Evolutionary conservation across 2,888 invertebrate species (phyloP), one percentile per base, ranked within the genome.

Genomic region (Polydrusus cervinus): DNA sequence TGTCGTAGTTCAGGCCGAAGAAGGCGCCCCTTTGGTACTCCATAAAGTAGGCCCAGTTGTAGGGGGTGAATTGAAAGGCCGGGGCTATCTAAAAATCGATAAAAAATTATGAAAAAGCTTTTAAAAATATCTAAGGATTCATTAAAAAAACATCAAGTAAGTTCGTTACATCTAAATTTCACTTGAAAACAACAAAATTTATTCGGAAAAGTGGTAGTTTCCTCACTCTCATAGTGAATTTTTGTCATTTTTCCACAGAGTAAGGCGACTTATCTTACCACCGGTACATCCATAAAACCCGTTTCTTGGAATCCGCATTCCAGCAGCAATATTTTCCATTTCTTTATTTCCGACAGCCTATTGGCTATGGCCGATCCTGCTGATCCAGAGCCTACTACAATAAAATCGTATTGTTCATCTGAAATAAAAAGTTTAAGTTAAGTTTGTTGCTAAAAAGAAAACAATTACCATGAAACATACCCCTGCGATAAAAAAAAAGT

Each of bases 341-440:
- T 66, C 0, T 84, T 81, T 47, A 85, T 82, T 79, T 90, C 90
- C 55, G 89, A 89, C 10, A 90, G 83, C 60, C 90, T 83, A 75
- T 87, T 86, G 0, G 89, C 90, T 51, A 90, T 82, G 6, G 89
- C 88, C 7, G 89, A 87, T 0, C 90, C 90, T 5, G 89, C 86
- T 0, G 88, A 85, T 13, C 89, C 89, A 6, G 88, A 87, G 0
- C 89, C 89, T 7, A 89, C 86, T 34, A 89, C 83, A 66, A 89
- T 86, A 67, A 88, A 89, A 78, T 89, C 89, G 78, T 85, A 89
- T 65, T 80, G 79, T 43, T 72, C 64, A 13, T 65, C 80, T 80
- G 55, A 30, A 68, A 75, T 74, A 34, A 57, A 16, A 43, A n/a
- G 9, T 40, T 11, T 13, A 40, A n/a, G n/a, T n/a, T n/a, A n/a